Conservation (phyloP, 2,797 vertebrate species). For the Iguana delicatissima region DNA sequence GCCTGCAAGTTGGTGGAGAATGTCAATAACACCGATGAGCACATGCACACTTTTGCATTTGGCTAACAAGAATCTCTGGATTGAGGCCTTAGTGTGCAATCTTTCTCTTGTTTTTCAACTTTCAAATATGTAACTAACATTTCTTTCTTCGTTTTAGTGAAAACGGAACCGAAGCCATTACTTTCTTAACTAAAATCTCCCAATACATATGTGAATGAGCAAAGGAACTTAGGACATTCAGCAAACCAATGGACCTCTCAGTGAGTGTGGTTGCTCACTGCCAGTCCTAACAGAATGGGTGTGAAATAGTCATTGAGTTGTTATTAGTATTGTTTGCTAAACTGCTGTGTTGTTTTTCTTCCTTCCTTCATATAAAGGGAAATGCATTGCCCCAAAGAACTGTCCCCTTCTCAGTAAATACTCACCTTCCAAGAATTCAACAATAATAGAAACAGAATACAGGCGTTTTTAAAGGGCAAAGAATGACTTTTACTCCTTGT, state of each 20-base stretch:
- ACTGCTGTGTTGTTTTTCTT: neutral
- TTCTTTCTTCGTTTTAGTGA: too few relatives aligned
- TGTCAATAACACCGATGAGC: neutral
- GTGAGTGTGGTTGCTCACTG: neutral
- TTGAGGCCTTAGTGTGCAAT: neutral
- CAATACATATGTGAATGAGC: neutral
- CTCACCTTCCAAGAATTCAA: neutral
- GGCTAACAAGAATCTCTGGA: too few relatives aligned
- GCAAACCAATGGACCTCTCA: neutral
- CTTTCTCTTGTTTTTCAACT: neutral
- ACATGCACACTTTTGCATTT: neutral
- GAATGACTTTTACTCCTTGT: constrained; percentile 6
- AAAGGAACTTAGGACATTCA: neutral
- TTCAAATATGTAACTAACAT: neutral
- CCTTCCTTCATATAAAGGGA: neutral
- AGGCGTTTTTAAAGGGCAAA: neutral
- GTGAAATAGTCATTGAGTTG: neutral
- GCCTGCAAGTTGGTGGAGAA: neutral
- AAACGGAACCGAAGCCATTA: neutral
- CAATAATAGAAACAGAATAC: neutral
- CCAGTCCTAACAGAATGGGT: neutral
- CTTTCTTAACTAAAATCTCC: constrained; percentile 4
- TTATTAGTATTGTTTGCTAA: neutral
- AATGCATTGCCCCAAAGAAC: too few relatives aligned
- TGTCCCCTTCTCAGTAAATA: neutral